phyloP scores from a whole-genome alignment of 2,888 invertebrate species.

The Oxystoma pomonae region DNA sequence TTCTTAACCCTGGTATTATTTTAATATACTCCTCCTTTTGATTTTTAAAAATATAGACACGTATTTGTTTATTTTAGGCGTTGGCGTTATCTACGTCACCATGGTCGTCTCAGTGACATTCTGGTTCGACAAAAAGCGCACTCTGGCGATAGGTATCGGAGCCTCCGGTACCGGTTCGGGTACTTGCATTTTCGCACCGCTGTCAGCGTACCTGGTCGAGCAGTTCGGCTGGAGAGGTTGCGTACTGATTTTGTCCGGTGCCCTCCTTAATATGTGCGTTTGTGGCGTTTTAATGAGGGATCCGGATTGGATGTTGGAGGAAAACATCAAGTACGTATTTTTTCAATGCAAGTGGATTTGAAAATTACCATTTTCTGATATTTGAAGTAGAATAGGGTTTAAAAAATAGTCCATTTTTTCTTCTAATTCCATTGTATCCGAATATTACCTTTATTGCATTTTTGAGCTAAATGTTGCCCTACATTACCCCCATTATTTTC shows the following conservation, averaged over 20 bases:
- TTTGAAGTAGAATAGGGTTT: no score
- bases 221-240: conserved; percentile 85
- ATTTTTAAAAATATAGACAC: no score
- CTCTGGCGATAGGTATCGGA: conserved; percentile 80
- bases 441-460: no score
- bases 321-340: conserved; percentile 47
- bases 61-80: no score
- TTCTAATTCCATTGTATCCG: no score
- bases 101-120: conserved; percentile 89
- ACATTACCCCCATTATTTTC: no score
- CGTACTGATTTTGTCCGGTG: conserved; percentile 74
- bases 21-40: no score
- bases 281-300: conserved; percentile 86
- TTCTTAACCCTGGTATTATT: no score
- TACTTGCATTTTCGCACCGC: conserved; percentile 82
- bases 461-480: no score
- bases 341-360: no score
- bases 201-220: conserved; percentile 73
- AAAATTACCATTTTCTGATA: no score
- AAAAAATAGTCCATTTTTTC: no score
- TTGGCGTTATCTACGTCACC: conserved; percentile 82
- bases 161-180: conserved; percentile 89
- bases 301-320: conserved; percentile 77
- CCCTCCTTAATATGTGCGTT: conserved; percentile 78
- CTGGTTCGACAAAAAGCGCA: conserved; percentile 86